Evolutionary conservation across 2,888 invertebrate genomes (phyloP).

Genomic region (Agriotes lineatus): DNA sequence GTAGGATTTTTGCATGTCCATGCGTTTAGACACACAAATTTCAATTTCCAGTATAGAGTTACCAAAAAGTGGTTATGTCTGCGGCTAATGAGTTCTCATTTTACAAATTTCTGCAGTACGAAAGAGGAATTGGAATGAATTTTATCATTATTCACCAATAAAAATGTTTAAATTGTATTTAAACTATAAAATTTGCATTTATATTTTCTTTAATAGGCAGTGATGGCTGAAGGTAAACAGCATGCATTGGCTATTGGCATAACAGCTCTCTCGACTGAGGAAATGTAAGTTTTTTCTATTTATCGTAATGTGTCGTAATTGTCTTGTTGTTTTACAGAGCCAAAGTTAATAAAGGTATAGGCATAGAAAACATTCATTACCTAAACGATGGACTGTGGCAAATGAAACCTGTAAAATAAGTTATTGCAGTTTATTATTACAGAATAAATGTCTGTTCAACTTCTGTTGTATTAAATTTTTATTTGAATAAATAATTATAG

Average conservation of each 20-base stretch:
- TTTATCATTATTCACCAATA: too few species aligned
- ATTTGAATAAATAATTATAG: too few species aligned
- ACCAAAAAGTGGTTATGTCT: too few species aligned
- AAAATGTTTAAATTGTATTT: too few species aligned
- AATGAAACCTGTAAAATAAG: conserved; percentile 92
- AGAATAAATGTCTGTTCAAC: background rate
- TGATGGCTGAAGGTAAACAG: conserved; percentile 99
- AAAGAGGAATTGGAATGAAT: too few species aligned
- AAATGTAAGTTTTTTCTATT: conserved; percentile 97
- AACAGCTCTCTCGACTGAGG: conserved; percentile 91
- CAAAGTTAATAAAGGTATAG: conserved; percentile 96
- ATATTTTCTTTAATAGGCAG: conserved; percentile 71
- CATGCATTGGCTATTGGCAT: conserved; percentile 96
- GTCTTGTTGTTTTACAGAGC: conserved; percentile 73
- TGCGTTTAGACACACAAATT: background rate
- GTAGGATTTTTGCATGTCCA: conserved; percentile 70
- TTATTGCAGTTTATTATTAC: conserved; percentile 22
- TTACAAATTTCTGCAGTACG: too few species aligned
- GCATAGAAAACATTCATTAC: conserved; percentile 98
- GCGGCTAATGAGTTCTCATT: too few species aligned
- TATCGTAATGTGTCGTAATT: background rate
- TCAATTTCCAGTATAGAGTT: too few species aligned
- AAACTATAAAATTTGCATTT: conserved; percentile 12
- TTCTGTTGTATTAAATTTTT: too few species aligned
- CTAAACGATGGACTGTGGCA: conserved; percentile 99